These are phyloP conservation scores for Bombyx huttoni DNA, from an alignment of 2,888 invertebrate genomes.

Conservation along the genomic window DNA sequence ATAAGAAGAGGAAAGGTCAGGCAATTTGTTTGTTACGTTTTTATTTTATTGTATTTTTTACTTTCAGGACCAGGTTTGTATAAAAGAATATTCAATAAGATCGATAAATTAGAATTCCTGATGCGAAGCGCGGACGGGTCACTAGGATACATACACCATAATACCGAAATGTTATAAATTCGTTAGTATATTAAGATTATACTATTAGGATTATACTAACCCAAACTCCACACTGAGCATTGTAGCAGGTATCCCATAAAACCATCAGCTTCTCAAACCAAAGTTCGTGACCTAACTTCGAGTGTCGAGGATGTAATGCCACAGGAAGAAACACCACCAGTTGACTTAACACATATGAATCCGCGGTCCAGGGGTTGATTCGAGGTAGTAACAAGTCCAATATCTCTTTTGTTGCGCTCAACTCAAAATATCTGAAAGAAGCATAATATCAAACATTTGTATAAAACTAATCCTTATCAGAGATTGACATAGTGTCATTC, in stretches of 20 bases:
- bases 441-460: not conserved
- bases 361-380: conserved; percentile 80
- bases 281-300: conserved; percentile 77
- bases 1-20: too few relatives aligned
- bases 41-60: too few relatives aligned
- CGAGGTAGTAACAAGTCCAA: conserved; percentile 85
- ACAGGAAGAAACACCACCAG: conserved; percentile 85
- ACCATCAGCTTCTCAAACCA: conserved; percentile 87
- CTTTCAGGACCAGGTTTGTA: too few relatives aligned
- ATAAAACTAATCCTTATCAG: not conserved
- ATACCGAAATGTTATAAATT: not conserved
- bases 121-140: too few relatives aligned
- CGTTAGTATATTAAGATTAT: not conserved
- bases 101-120: too few relatives aligned
- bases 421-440: conserved; percentile 76
- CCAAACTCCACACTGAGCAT: conserved; percentile 76
- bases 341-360: conserved; percentile 71
- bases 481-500: not conserved
- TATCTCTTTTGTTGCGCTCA: conserved; percentile 86
- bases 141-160: too few relatives aligned
- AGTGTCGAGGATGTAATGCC: conserved; percentile 73
- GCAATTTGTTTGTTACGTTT: too few relatives aligned
- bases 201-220: conserved; percentile 21
- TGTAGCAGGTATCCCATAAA: conserved; percentile 84
- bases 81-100: too few relatives aligned